Percentiles rank a stretch among this genome's conserved stretches.
Conservation (phyloP, 1,140 invertebrate species). For the Gryon sp. region DNA sequence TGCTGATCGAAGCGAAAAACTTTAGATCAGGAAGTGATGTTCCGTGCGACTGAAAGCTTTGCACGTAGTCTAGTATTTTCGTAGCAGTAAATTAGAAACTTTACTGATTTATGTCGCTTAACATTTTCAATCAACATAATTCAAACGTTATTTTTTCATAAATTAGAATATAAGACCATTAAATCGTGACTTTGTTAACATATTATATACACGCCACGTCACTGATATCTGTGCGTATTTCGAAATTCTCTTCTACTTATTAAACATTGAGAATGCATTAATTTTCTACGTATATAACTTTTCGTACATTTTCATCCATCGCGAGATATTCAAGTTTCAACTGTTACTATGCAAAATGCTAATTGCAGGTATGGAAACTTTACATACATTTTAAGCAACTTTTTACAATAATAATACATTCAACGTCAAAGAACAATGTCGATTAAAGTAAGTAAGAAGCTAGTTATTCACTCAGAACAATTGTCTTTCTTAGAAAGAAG, state of each 20-base stretch:
- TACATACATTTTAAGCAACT: background rate
- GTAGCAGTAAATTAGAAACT: slow-evolving; percentile 33
- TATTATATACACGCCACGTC: slow-evolving; percentile 44
- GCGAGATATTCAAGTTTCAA: background rate
- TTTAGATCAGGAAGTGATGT: slow-evolving; percentile 52
- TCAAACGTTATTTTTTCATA: slow-evolving; percentile 14
- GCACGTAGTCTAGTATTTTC: slow-evolving; percentile 14
- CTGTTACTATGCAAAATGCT: slow-evolving; percentile 1
- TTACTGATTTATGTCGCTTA: slow-evolving; percentile 34
- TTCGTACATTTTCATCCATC: background rate
- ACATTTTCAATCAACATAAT: slow-evolving; percentile 35
- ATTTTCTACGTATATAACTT: slow-evolving; percentile 12
- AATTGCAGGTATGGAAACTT: slow-evolving; percentile 5
- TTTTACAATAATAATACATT: background rate
- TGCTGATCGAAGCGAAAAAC: slow-evolving; percentile 52
- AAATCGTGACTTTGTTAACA: too few relatives aligned
- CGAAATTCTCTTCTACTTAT: slow-evolving; percentile 63
- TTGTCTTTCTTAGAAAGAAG: too few relatives aligned
- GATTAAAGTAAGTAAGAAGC: too few relatives aligned
- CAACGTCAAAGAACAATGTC: background rate
- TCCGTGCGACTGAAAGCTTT: background rate
- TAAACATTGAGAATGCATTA: slow-evolving; percentile 32
- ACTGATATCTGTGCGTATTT: slow-evolving; percentile 53
- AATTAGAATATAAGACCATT: background rate
- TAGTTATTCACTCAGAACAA: too few relatives aligned